A percentile compares a stretch with the other conserved stretches of the same genome.
These are phyloP conservation scores for Candidula unifasciata DNA, from an alignment of 2,888 invertebrate species.

Conservation along the genomic window DNA sequence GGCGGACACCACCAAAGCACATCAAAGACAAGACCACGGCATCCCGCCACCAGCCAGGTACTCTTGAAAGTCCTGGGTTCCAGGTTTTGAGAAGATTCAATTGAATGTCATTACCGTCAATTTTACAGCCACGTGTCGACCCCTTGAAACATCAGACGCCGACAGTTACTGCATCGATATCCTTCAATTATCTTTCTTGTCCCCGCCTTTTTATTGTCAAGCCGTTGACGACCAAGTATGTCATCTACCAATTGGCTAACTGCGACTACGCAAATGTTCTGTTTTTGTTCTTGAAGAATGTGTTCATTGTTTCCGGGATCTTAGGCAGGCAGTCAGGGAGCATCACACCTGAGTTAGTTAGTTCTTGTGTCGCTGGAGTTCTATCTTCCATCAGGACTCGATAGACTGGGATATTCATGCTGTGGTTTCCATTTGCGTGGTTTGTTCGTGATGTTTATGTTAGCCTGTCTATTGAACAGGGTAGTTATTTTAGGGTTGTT, in stretches of 20 bases:
- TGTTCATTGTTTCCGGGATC: no score
- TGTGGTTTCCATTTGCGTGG: no score
- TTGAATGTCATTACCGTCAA: background rate
- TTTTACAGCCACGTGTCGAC: slow-evolving; percentile 5
- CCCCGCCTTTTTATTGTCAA: slow-evolving; percentile 22
- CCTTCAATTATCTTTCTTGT: background rate
- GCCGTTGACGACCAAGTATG: background rate
- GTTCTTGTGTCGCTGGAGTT: no score
- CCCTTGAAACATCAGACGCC: background rate
- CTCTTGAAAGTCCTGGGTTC: background rate
- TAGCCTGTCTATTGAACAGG: no score
- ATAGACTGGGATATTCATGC: no score
- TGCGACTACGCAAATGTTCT: background rate
- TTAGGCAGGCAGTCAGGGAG: no score
- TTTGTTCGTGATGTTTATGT: no score
- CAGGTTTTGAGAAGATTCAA: background rate
- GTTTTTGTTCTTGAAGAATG: background rate
- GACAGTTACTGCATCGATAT: slow-evolving; percentile 8
- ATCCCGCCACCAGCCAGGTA: background rate
- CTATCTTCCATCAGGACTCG: no score
- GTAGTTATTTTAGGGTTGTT: no score
- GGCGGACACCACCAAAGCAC: no score
- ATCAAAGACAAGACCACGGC: no score
- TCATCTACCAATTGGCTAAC: slow-evolving; percentile 11
- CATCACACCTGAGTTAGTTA: no score